These are phyloP conservation scores for Eubasilissa splendida DNA, from an alignment of 2,888 invertebrate genomes.

Conservation along the genomic window DNA sequence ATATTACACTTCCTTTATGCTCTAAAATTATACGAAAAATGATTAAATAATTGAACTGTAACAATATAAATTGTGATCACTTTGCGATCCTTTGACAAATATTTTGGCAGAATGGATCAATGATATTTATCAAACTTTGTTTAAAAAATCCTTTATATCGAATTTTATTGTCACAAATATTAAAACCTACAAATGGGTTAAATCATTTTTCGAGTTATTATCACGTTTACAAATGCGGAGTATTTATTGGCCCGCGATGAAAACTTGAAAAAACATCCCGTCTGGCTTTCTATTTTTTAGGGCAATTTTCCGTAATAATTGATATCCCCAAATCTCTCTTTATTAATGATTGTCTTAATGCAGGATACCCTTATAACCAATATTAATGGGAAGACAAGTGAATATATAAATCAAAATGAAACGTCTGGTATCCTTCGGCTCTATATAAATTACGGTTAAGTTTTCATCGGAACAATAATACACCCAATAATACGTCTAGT, in stretches of 20 bases:
- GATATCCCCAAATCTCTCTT: slow-evolving; percentile 3
- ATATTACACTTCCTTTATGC: too few species aligned
- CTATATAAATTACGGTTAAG: neutral
- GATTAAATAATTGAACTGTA: too few species aligned
- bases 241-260: slow-evolving; percentile 23
- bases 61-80: too few species aligned
- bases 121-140: too few species aligned
- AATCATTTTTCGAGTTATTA: slow-evolving; percentile 1
- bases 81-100: too few species aligned
- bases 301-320: slow-evolving; percentile 4
- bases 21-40: too few species aligned
- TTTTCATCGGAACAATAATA: neutral
- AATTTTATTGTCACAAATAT: slow-evolving; percentile 2
- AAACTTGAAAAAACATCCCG: neutral
- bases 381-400: neutral
- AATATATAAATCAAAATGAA: slow-evolving; percentile 1
- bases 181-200: slow-evolving; percentile 11
- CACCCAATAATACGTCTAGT: too few species aligned
- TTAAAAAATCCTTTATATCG: too few species aligned
- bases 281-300: neutral
- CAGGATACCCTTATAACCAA: neutral
- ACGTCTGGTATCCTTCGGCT: neutral
- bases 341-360: slow-evolving; percentile 2
- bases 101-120: too few species aligned
- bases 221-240: slow-evolving; percentile 25